phyloP scores from a whole-genome alignment of 2,797 vertebrate genomes.

The Vespertilio murinus region DNA sequence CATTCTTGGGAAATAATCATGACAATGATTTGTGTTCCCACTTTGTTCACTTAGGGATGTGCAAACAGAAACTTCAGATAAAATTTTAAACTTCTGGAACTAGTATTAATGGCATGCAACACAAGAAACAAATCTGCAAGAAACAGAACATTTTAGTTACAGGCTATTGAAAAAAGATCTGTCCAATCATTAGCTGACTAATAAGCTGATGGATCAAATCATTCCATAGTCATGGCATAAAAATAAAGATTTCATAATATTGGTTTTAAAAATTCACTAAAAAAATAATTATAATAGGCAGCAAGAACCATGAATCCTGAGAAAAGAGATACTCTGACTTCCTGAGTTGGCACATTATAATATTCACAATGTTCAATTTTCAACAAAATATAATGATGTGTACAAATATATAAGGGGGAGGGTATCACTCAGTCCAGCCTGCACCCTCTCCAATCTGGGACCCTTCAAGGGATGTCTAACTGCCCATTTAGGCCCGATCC shows the following conservation, averaged over 20 bases:
- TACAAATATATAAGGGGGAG: background rate
- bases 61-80: background rate
- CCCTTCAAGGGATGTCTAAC: too few species aligned
- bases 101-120: background rate
- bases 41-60: background rate
- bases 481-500: too few species aligned
- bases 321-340: background rate
- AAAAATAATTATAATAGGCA: background rate
- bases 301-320: background rate
- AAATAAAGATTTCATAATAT: background rate
- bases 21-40: background rate
- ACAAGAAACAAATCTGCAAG: background rate
- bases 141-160: background rate
- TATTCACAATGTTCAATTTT: background rate
- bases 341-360: background rate
- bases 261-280: background rate
- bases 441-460: too few species aligned
- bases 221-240: background rate
- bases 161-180: background rate
- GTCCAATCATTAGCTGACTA: background rate
- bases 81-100: background rate
- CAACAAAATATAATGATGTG: background rate
- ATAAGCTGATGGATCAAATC: background rate
- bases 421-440: too few species aligned
- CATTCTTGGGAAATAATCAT: background rate